These are phyloP conservation scores for Scophthalmus maximus DNA, from an alignment of 2,113 vertebrate genomes.

Conservation along the genomic window DNA sequence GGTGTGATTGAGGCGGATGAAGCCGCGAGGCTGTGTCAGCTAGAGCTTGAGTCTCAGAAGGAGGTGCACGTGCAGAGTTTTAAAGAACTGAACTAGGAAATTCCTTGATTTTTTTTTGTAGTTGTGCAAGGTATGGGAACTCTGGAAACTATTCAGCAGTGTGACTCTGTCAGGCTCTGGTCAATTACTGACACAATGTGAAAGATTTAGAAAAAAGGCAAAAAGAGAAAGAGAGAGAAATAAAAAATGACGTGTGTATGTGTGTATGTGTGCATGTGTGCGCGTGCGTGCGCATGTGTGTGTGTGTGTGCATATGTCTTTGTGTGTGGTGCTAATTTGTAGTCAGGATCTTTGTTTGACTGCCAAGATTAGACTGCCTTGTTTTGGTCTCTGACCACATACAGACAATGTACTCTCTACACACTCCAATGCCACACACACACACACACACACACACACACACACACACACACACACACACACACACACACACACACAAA, in stretches of 20 bases:
- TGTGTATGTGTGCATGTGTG: constrained; percentile 12
- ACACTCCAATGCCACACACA: constrained; percentile 14
- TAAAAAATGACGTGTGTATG: constrained; percentile 17
- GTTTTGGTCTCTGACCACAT: constrained; percentile 49
- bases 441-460: constrained; percentile 32
- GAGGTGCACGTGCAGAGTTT: no score
- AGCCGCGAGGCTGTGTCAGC: no score
- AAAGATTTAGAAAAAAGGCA: not conserved
- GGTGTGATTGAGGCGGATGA: no score
- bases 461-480: constrained; percentile 30
- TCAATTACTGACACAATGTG: not conserved
- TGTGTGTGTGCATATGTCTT: constrained; percentile 15
- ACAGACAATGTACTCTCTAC: constrained; percentile 35
- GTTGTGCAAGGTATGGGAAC: no score
- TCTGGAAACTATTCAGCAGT: no score
- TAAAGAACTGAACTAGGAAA: no score
- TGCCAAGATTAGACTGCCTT: constrained; percentile 57
- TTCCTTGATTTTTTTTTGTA: no score
- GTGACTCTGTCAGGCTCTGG: not conserved
- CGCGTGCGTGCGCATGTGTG: constrained; percentile 3
- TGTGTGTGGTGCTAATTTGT: constrained; percentile 58
- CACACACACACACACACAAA: constrained; percentile 2
- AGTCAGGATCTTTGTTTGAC: constrained; percentile 52
- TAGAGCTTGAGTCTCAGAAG: no score
- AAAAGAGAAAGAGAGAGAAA: constrained; percentile 21